Base-by-base conservation (phyloP, 53 echinoderm and acorn worm species). In the Mesocentrotus franciscanus region DNA sequence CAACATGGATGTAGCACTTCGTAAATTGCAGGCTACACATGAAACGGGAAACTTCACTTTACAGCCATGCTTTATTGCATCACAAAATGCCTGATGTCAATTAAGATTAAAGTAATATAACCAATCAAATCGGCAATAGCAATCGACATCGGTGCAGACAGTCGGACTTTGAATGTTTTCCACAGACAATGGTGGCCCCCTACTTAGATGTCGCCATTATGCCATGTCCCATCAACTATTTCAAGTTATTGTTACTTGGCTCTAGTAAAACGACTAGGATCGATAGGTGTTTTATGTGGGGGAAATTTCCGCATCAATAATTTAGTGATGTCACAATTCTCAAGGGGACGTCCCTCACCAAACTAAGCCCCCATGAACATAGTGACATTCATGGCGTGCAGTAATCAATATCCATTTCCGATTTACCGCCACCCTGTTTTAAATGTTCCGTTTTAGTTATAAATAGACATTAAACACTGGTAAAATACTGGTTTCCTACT, bases 91-190 rank as follows among this genome's bases (percentile, higher is more conserved):
- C 29, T 60, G 90, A 60, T 90, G 90, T 29, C 90, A 60, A 27
- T 60, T 90, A 13, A 90, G 90, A 90, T 90, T 60, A 90, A 90
- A 90, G 30, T 61, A 13, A 15, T 60, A 66, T 32, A 62, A 62
- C 35, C 91, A 33, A 39, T 66, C 91, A 36, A 62, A 91, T 39
- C 35, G 66, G 66, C 66, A 91, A 62, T 4, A 12, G 34, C 66
- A 64, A 91, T 90, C 15, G 29, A 60, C 90, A 66, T 9, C 33
- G 39, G 1, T 1, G 33, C 34, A 29, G 90, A 90, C 90, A 90
- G 90, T 15, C 90, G 90, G 90, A 90, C 90, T 61, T 59, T 61
- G 90, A 90, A 90, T 90, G 90, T 61, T 61, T 60, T 59, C 17
- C 29, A 90, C 91, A 91, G 18, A 91, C 91, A 66, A 91, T 36